phyloP scores from a whole-genome alignment of 2,113 vertebrate genomes.

The Thalassarche chlororhynchos region DNA sequence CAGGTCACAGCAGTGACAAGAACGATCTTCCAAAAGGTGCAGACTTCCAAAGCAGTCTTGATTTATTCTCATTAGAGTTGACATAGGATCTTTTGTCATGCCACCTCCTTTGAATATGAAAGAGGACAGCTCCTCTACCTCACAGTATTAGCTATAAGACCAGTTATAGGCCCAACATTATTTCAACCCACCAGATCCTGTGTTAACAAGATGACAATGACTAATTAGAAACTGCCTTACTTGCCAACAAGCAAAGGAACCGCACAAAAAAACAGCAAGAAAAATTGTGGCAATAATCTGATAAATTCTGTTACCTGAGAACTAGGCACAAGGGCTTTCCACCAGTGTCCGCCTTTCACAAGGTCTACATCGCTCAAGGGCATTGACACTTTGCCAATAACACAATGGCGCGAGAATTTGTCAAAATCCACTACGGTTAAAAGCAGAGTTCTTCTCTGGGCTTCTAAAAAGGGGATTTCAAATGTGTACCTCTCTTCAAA shows the following conservation, averaged over 20 bases:
- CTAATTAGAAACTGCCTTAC: not conserved
- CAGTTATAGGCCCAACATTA: not conserved
- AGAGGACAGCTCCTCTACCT: not conserved
- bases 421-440: conserved; percentile 90
- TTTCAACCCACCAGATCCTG: not conserved
- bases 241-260: conserved; percentile 23
- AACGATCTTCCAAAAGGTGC: not conserved
- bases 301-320: conserved; percentile 83
- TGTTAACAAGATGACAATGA: not conserved
- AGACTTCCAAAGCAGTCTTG: not conserved
- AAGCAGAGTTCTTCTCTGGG: conserved; percentile 89
- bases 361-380: conserved; percentile 87
- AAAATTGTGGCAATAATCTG: not conserved
- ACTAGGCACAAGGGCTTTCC: conserved; percentile 90
- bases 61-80: not conserved
- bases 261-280: not conserved
- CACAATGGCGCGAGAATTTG: conserved; percentile 90
- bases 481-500: conserved; percentile 93
- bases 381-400: conserved; percentile 89
- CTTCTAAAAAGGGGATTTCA: conserved; percentile 88
- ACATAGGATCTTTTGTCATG: not conserved
- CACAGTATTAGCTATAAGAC: not conserved
- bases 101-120: not conserved
- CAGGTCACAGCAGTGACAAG: not conserved
- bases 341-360: conserved; percentile 93